A percentile compares a stretch with the other conserved stretches of the same genome.
Evolutionary conservation across 2,797 vertebrate genomes (phyloP).

Genomic region (Syngnathus acus): DNA sequence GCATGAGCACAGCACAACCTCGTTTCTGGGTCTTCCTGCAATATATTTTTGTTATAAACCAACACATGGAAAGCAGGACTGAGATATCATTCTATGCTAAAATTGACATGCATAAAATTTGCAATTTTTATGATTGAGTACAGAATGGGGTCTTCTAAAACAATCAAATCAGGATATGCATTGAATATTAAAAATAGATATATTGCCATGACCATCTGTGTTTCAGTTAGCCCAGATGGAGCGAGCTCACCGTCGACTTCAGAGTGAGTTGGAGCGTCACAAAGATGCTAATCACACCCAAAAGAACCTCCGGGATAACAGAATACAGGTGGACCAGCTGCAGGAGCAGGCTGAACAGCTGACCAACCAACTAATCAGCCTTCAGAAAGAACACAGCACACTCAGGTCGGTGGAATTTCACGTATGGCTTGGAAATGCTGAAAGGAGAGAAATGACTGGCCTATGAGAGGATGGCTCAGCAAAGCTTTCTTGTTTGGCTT

Average conservation of each 20-base stretch:
- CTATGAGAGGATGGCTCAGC: not conserved
- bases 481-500: slow-evolving; percentile 19
- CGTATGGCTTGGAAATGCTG: not conserved
- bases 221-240: slow-evolving; percentile 70
- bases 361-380: slow-evolving; percentile 60
- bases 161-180: not conserved
- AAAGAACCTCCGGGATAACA: slow-evolving; percentile 62
- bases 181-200: not conserved
- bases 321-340: slow-evolving; percentile 65
- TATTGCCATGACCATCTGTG: not conserved
- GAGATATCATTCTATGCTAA: not conserved
- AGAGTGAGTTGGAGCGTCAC: slow-evolving; percentile 49
- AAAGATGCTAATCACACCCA: slow-evolving; percentile 48
- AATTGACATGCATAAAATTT: not conserved
- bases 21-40: not conserved
- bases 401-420: slow-evolving; percentile 57
- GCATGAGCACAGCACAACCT: not conserved
- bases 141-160: not conserved
- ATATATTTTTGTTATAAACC: not conserved
- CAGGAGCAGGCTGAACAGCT: slow-evolving; percentile 55
- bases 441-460: not conserved
- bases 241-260: slow-evolving; percentile 56
- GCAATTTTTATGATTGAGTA: not conserved
- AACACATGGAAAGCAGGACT: not conserved
- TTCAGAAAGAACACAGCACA: slow-evolving; percentile 64